Evolutionary conservation across 2,113 vertebrate genomes (phyloP).

Genomic region (Thalassoma bifasciatum): DNA sequence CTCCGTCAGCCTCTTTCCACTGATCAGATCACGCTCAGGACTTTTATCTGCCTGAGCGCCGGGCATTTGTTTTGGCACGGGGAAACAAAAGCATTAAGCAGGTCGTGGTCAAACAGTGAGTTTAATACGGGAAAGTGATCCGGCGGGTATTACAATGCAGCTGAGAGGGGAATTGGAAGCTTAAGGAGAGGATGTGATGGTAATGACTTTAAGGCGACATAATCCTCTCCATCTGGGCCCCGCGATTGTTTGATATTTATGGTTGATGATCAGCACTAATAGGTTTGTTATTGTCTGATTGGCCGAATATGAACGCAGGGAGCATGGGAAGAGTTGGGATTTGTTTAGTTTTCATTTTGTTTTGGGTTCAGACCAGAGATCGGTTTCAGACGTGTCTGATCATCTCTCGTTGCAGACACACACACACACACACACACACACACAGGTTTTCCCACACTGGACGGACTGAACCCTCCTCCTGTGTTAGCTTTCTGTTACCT

Average conservation of each 20-base stretch:
- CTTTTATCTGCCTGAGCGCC: slow-evolving; percentile 80
- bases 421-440: not conserved
- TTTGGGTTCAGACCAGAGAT: slow-evolving; percentile 57
- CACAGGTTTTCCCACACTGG: not conserved
- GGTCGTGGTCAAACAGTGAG: slow-evolving; percentile 84
- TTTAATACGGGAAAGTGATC: slow-evolving; percentile 89
- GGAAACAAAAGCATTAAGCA: slow-evolving; percentile 87
- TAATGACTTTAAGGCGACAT: slow-evolving; percentile 89
- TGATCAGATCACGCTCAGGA: slow-evolving; percentile 69
- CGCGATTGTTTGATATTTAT: slow-evolving; percentile 86
- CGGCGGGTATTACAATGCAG: slow-evolving; percentile 82
- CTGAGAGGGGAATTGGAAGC: slow-evolving; percentile 86
- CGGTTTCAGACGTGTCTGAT: slow-evolving; percentile 67
- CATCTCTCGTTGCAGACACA: slow-evolving; percentile 16
- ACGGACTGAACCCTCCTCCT: too few relatives aligned
- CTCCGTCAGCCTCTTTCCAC: slow-evolving; percentile 38
- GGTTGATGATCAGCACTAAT: slow-evolving; percentile 88
- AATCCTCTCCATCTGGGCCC: slow-evolving; percentile 90
- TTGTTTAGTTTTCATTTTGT: slow-evolving; percentile 86
- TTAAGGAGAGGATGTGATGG: slow-evolving; percentile 91
- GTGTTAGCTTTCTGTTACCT: too few relatives aligned
- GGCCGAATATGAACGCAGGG: slow-evolving; percentile 74
- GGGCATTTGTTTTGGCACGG: slow-evolving; percentile 81
- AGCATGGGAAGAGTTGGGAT: slow-evolving; percentile 69
- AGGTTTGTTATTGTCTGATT: slow-evolving; percentile 79